Evolutionary conservation across 2,888 invertebrate species (phyloP).

Genomic region (Lapara coniferarum): DNA sequence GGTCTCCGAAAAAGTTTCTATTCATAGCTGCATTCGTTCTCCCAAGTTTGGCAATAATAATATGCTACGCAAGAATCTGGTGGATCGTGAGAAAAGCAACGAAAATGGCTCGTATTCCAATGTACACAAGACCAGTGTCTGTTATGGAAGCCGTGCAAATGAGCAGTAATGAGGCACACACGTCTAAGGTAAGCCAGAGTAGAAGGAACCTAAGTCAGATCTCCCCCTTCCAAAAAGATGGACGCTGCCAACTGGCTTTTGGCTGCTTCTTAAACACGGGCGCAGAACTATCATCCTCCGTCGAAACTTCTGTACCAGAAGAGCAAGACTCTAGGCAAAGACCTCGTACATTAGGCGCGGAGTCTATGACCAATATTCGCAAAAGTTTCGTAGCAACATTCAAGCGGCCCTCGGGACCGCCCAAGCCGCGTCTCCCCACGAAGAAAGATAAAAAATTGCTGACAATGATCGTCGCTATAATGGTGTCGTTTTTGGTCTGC

Average conservation of each 20-base stretch:
- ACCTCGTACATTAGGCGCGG: slow-evolving; percentile 46
- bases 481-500: slow-evolving; percentile 94
- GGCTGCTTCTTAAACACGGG: slow-evolving; percentile 48
- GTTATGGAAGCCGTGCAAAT: slow-evolving; percentile 58
- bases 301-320: slow-evolving; percentile 51
- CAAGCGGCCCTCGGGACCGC: slow-evolving; percentile 58
- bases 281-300: slow-evolving; percentile 56
- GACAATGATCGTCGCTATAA: slow-evolving; percentile 95
- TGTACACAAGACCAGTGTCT: slow-evolving; percentile 45
- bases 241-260: slow-evolving; percentile 32
- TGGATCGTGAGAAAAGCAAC: slow-evolving; percentile 89
- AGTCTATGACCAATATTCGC: slow-evolving; percentile 50
- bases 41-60: slow-evolving; percentile 91
- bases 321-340: slow-evolving; percentile 58
- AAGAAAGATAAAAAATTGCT: slow-evolving; percentile 89
- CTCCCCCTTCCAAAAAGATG: background rate
- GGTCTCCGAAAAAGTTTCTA: slow-evolving; percentile 90
- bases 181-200: background rate
- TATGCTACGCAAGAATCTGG: slow-evolving; percentile 93
- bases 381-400: slow-evolving; percentile 62
- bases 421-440: slow-evolving; percentile 86
- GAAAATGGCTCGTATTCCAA: slow-evolving; percentile 78
- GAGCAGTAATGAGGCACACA: background rate
- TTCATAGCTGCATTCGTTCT: slow-evolving; percentile 92
- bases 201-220: slow-evolving; percentile 20